Conservation (phyloP, 1,140 invertebrate genomes). For the Platyscapa corneri region DNA sequence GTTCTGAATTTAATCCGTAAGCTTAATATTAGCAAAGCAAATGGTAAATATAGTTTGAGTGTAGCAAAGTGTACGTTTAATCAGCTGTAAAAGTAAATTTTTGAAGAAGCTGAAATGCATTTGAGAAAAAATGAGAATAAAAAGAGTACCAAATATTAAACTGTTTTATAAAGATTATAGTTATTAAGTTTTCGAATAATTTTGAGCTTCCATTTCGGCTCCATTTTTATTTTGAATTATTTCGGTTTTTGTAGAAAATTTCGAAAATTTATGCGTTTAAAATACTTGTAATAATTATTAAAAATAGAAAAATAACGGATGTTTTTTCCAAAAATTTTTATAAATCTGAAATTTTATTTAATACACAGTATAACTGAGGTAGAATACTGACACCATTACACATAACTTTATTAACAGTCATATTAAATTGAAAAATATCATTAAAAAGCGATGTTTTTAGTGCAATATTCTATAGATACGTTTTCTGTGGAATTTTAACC, state of each 20-base stretch:
- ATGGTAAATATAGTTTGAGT: not conserved
- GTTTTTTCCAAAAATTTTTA: not conserved
- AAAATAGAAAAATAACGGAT: not conserved
- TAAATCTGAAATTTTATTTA: not conserved
- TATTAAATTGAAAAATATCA: not conserved
- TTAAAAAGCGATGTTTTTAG: not conserved
- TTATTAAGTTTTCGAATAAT: not conserved
- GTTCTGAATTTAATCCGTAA: not conserved
- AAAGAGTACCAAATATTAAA: not conserved
- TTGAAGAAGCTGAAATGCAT: not conserved
- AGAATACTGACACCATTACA: not conserved
- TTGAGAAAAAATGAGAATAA: not conserved
- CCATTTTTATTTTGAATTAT: not conserved
- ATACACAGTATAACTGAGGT: not conserved
- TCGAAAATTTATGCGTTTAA: not conserved
- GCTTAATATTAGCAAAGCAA: not conserved
- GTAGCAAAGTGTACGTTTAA: not conserved
- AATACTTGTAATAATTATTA: not conserved
- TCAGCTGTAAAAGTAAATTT: not conserved
- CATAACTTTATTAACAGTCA: not conserved
- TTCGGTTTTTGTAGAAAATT: not conserved
- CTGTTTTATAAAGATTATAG: not conserved
- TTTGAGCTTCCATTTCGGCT: too few relatives aligned
- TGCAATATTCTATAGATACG: not conserved
- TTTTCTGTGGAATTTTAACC: constrained; percentile 24